A percentile compares a stretch with the other conserved stretches of the same genome.
phyloP scores from a whole-genome alignment of 1,140 invertebrate genomes.

The Cydia pomonella region DNA sequence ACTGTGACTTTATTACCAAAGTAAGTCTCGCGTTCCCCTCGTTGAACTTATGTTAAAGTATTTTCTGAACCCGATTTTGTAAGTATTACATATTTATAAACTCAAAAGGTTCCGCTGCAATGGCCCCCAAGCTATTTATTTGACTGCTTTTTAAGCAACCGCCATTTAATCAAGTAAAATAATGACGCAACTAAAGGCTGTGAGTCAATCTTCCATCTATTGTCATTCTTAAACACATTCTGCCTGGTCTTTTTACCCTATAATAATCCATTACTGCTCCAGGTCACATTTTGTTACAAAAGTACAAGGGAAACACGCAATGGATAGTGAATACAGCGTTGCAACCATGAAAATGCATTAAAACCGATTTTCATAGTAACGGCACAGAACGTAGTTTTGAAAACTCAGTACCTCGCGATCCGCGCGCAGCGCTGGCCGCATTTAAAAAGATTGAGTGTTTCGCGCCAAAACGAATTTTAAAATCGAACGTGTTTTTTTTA shows the following conservation, averaged over 20 bases:
- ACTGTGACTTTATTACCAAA: too few species aligned
- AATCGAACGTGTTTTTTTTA: constrained; percentile 34
- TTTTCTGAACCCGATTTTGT: constrained; percentile 1
- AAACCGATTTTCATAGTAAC: constrained; percentile 8
- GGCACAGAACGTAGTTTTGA: constrained; percentile 10
- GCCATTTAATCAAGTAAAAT: constrained; percentile 31
- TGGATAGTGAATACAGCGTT: background rate
- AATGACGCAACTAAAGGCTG: constrained; percentile 20
- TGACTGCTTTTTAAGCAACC: constrained; percentile 29
- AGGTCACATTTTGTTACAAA: background rate
- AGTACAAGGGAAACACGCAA: background rate
- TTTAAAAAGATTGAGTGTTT: constrained; percentile 42
- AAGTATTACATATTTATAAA: constrained; percentile 22
- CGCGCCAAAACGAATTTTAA: constrained; percentile 50
- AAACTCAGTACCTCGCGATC: constrained; percentile 33
- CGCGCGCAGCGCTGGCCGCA: constrained; percentile 47
- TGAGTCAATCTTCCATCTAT: constrained; percentile 31
- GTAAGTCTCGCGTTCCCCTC: background rate
- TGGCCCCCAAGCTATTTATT: constrained; percentile 21
- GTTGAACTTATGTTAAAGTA: constrained; percentile 7
- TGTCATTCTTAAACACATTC: constrained; percentile 13
- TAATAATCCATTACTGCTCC: background rate
- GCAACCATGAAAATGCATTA: background rate
- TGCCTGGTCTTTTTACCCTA: background rate
- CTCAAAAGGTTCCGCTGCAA: constrained; percentile 24